phyloP scores from a whole-genome alignment of 1,140 invertebrate genomes.

The Pectinophora gossypiella region DNA sequence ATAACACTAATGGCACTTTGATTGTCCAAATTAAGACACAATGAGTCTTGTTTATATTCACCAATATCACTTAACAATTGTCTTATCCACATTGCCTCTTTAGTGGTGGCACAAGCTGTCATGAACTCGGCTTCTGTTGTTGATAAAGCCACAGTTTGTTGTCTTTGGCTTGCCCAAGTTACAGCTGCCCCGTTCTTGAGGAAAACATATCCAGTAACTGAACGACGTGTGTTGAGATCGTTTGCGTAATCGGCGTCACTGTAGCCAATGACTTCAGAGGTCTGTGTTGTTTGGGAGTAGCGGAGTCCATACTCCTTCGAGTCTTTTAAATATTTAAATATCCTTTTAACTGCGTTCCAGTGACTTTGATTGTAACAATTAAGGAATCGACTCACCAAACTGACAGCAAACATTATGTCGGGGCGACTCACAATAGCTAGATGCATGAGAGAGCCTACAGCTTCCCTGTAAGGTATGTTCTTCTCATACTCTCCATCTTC shows the following conservation, averaged over 20 bases:
- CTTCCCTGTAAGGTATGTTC: slow-evolving; percentile 37
- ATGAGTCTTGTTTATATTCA: slow-evolving; percentile 19
- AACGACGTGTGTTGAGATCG: slow-evolving; percentile 28
- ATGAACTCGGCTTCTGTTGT: slow-evolving; percentile 4
- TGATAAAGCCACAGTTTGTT: slow-evolving; percentile 53
- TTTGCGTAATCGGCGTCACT: slow-evolving; percentile 23
- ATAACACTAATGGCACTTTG: slow-evolving; percentile 6
- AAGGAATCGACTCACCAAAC: slow-evolving; percentile 4
- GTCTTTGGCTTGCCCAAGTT: slow-evolving; percentile 53
- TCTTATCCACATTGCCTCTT: not conserved
- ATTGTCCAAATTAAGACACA: slow-evolving; percentile 18
- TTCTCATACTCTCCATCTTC: slow-evolving; percentile 11
- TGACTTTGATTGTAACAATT: not conserved
- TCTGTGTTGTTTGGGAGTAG: not conserved
- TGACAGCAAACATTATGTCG: slow-evolving; percentile 6
- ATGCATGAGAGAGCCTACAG: no score
- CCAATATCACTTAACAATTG: slow-evolving; percentile 10
- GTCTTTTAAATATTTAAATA: slow-evolving; percentile 7
- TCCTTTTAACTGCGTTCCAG: slow-evolving; percentile 4
- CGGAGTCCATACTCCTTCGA: slow-evolving; percentile 19
- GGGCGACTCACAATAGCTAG: slow-evolving; percentile 4
- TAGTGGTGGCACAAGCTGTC: not conserved
- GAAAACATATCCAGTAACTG: slow-evolving; percentile 38
- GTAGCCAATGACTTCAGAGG: not conserved
- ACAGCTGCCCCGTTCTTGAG: slow-evolving; percentile 22